Evolutionary conservation across 2,113 vertebrate genomes (phyloP).

Genomic region (Urocolius indicus): DNA sequence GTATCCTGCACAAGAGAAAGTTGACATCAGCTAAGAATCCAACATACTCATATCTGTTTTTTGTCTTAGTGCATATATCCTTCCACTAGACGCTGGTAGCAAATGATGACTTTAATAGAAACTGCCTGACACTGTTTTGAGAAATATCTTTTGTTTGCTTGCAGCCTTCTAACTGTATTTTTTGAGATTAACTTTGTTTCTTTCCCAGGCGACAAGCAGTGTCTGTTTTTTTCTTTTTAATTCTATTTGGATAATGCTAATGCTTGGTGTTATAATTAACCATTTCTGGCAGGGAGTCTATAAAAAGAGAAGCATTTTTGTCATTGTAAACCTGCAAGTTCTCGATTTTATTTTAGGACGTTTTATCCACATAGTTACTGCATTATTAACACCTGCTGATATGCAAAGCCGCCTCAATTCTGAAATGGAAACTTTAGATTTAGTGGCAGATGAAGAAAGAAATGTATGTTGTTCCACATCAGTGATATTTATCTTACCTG

Average conservation of each 20-base stretch:
- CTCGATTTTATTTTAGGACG: background rate
- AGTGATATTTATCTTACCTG: background rate
- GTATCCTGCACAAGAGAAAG: conserved; percentile 81
- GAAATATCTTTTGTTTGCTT: background rate
- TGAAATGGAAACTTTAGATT: background rate
- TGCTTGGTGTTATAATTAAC: background rate
- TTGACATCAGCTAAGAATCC: background rate
- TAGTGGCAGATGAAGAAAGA: background rate
- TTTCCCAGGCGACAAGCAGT: background rate
- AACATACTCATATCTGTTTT: background rate
- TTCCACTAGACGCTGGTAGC: background rate
- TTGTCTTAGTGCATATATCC: no score
- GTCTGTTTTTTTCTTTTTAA: background rate
- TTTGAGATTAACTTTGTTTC: background rate
- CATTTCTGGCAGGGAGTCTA: background rate
- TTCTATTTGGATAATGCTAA: background rate
- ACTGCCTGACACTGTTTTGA: background rate
- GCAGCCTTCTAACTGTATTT: background rate
- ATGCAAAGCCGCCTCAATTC: background rate
- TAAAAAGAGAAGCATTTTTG: background rate
- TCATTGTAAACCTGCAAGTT: background rate
- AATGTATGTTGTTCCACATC: background rate
- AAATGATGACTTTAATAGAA: background rate
- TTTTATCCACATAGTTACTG: background rate
- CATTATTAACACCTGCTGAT: background rate